These are phyloP conservation scores for Lepidonotus clava DNA, from an alignment of 2,888 invertebrate genomes.

Conservation along the genomic window DNA sequence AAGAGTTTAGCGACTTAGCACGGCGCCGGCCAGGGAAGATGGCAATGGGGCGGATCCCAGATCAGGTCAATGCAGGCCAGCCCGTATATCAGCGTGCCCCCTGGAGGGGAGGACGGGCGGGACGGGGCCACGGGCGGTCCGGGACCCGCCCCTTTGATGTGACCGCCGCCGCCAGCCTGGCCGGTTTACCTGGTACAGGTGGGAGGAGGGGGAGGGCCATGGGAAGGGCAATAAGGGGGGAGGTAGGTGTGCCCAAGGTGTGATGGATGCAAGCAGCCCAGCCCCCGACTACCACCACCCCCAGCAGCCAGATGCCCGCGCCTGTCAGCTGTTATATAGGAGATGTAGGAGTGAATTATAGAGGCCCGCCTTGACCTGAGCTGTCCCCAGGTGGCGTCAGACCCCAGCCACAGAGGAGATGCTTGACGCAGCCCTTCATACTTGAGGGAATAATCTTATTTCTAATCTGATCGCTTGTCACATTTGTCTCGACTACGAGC, in stretches of 20 bases:
- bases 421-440: background rate
- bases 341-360: constrained; percentile 2
- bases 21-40: background rate
- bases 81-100: background rate
- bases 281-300: background rate
- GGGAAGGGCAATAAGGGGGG: no score
- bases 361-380: background rate
- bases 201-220: no score
- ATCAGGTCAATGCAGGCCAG: background rate
- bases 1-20: background rate
- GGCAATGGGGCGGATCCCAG: background rate
- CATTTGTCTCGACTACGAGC: no score
- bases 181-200: background rate
- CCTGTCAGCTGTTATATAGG: background rate
- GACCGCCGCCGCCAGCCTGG: background rate
- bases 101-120: background rate
- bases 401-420: background rate
- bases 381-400: background rate
- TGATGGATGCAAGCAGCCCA: background rate
- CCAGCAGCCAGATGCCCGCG: background rate
- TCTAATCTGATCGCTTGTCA: background rate
- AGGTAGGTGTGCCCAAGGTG: background rate
- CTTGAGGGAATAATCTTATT: background rate
- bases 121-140: constrained; percentile 13
- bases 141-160: background rate